A percentile compares a stretch with the other conserved stretches of the same genome.
These are phyloP conservation scores for Rhinoptilus africanus DNA, from an alignment of 2,113 vertebrate species.

Conservation along the genomic window DNA sequence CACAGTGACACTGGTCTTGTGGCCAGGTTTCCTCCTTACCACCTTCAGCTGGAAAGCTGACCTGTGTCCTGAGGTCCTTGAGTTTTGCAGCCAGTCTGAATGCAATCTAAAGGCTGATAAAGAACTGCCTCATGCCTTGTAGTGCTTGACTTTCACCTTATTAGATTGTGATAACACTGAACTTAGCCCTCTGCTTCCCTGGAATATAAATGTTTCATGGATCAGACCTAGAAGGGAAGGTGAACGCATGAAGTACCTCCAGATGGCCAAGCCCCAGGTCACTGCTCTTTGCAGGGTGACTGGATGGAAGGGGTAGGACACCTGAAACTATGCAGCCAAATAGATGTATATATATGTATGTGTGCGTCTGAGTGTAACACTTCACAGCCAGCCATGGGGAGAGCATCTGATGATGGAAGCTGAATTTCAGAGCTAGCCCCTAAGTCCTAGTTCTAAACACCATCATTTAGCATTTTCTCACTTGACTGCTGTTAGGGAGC, in stretches of 20 bases:
- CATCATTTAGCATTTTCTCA: background rate
- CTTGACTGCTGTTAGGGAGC: background rate
- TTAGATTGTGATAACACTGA: background rate
- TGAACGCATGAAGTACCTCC: background rate
- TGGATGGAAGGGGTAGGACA: background rate
- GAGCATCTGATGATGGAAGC: background rate
- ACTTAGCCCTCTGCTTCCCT: background rate
- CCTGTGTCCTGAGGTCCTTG: background rate
- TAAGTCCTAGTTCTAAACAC: background rate
- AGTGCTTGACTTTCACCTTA: background rate
- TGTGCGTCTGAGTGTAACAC: background rate
- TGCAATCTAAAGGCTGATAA: background rate
- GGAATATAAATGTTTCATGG: background rate
- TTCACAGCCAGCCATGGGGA: background rate
- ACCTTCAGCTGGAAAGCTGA: background rate
- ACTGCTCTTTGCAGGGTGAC: background rate
- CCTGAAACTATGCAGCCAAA: background rate
- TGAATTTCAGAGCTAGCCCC: background rate
- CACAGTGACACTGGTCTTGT: background rate
- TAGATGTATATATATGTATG: too few species aligned
- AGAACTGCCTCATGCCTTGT: background rate
- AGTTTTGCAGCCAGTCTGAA: background rate
- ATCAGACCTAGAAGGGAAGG: background rate
- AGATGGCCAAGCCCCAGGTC: fast-evolving
- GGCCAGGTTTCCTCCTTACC: background rate